phyloP scores from a whole-genome alignment of 2,113 vertebrate genomes.

The Cyphomyrus discorhynchus region DNA sequence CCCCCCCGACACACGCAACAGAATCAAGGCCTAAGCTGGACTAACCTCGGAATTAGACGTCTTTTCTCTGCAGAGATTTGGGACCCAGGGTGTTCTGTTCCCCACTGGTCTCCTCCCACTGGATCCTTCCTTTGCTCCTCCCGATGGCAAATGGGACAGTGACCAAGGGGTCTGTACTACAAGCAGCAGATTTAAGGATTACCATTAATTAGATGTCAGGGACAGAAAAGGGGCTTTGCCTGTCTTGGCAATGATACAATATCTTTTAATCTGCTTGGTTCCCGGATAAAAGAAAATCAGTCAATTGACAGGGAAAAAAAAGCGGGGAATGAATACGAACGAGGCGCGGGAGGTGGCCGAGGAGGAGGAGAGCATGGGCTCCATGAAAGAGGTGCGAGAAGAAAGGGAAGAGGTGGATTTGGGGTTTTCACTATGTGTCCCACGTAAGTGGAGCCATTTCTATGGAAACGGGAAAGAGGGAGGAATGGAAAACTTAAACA shows the following conservation, averaged over 20 bases:
- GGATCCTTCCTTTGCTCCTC: constrained; percentile 33
- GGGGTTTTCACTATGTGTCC: constrained; percentile 41
- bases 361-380: constrained; percentile 19
- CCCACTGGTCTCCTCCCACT: constrained; percentile 24
- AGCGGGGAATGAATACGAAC: constrained; percentile 31
- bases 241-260: constrained; percentile 73
- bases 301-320: constrained; percentile 63
- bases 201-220: constrained; percentile 76
- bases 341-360: constrained; percentile 47
- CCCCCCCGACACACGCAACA: neutral
- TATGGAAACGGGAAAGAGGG: constrained; percentile 26
- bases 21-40: neutral
- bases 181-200: constrained; percentile 80
- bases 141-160: constrained; percentile 61
- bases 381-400: constrained; percentile 42
- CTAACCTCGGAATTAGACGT: constrained; percentile 30
- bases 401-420: constrained; percentile 28
- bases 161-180: constrained; percentile 55
- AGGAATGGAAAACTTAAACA: neutral
- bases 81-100: constrained; percentile 43
- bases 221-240: constrained; percentile 66
- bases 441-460: constrained; percentile 50
- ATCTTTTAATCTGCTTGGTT: constrained; percentile 74
- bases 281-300: constrained; percentile 73
- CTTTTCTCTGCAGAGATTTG: constrained; percentile 26